Evolutionary conservation across 2,888 invertebrate species (phyloP).

Genomic region (Aleiodes testaceus): DNA sequence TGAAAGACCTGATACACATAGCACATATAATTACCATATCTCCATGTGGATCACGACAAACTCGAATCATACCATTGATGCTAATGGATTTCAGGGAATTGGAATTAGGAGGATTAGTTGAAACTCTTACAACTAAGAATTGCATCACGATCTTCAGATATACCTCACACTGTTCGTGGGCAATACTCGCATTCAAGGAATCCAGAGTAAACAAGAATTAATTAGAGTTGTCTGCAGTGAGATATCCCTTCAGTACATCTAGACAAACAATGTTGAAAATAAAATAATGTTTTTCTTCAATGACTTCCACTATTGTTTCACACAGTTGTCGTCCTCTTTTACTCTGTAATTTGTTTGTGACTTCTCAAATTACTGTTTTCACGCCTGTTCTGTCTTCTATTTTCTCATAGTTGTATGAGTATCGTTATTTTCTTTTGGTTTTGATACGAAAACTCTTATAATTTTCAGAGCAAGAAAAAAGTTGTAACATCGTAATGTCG

Average conservation of each 20-base stretch:
- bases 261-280: constrained; percentile 48
- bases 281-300: constrained; percentile 63
- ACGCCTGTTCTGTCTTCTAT: constrained; percentile 27
- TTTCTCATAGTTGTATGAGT: constrained; percentile 29
- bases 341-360: constrained; percentile 62
- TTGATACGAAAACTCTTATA: constrained; percentile 40
- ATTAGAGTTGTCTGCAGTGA: constrained; percentile 58
- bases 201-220: constrained; percentile 60
- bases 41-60: neutral
- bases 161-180: too few relatives aligned
- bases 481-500: constrained; percentile 46
- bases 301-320: constrained; percentile 42
- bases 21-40: neutral
- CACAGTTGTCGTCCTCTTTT: constrained; percentile 31
- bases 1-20: neutral
- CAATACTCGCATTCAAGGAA: too few relatives aligned
- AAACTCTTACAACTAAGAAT: too few relatives aligned
- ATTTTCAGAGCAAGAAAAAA: constrained; percentile 32
- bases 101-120: neutral
- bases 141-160: too few relatives aligned
- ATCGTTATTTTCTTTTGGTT: constrained; percentile 44
- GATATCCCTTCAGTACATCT: constrained; percentile 40
- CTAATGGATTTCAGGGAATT: neutral
- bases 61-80: neutral
- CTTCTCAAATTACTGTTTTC: constrained; percentile 58